Conservation (phyloP, 2,797 vertebrate species). For the Clarias pachynema region DNA sequence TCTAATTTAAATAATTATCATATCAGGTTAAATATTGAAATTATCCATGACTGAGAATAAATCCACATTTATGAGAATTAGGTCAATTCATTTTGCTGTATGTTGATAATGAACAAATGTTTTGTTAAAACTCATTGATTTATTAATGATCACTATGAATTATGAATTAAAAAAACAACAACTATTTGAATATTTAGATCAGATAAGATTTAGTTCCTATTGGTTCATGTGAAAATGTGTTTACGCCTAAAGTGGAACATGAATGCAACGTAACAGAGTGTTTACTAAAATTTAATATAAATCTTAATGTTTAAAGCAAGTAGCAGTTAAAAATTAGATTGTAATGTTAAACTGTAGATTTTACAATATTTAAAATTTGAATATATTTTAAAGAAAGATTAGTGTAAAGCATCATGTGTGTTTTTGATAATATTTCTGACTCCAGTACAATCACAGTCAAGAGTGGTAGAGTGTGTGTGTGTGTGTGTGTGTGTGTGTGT, state of each 20-base stretch:
- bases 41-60: not conserved
- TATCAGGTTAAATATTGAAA: not conserved
- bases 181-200: not conserved
- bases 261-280: not conserved
- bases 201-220: not conserved
- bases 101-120: not conserved
- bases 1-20: not conserved
- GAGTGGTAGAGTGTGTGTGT: not conserved
- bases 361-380: not conserved
- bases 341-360: not conserved
- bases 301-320: not conserved
- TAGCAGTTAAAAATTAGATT: not conserved
- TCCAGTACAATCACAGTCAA: not conserved
- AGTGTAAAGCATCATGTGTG: not conserved
- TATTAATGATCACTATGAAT: too few relatives aligned
- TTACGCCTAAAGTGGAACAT: not conserved
- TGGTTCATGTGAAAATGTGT: not conserved
- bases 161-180: not conserved
- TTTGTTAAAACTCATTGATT: not conserved
- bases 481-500: conserved; percentile 36
- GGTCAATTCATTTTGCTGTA: not conserved
- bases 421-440: not conserved
- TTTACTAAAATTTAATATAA: not conserved
- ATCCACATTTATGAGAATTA: too few relatives aligned
- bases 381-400: not conserved